phyloP scores from a whole-genome alignment of 2,888 invertebrate genomes.

The Oxystoma pomonae region DNA sequence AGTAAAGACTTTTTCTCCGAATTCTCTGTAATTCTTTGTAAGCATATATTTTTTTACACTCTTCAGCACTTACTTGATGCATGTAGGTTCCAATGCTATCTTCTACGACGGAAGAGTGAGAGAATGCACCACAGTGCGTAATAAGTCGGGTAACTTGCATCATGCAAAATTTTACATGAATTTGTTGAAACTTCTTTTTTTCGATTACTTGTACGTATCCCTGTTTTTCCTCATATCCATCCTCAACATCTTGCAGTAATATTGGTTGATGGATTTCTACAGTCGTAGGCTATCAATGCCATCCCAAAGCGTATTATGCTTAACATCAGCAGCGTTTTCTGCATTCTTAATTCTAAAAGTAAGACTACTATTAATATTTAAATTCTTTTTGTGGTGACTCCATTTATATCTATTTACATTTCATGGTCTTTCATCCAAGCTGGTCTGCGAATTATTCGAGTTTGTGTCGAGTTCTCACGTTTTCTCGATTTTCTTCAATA shows the following conservation, averaged over 20 bases:
- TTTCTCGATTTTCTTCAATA: too few relatives aligned
- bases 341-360: background rate
- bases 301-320: too few relatives aligned
- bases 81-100: too few relatives aligned
- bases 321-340: too few relatives aligned
- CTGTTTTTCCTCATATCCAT: background rate
- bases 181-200: constrained; percentile 4
- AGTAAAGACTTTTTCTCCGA: too few relatives aligned
- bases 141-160: background rate
- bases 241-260: constrained; percentile 3
- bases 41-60: too few relatives aligned
- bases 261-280: constrained; percentile 6
- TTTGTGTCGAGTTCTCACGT: too few relatives aligned
- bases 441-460: too few relatives aligned
- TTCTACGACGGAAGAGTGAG: too few relatives aligned
- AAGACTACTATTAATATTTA: background rate
- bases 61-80: too few relatives aligned
- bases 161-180: constrained; percentile 3
- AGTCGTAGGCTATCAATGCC: constrained; percentile 9
- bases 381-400: background rate
- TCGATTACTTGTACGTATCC: constrained; percentile 9
- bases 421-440: too few relatives aligned
- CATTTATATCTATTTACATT: background rate
- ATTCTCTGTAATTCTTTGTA: too few relatives aligned
- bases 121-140: background rate